Evolutionary conservation across 2,797 vertebrate genomes (phyloP), one percentile per base, ranked within the genome.

Genomic region (Danio jaintianensis): DNA sequence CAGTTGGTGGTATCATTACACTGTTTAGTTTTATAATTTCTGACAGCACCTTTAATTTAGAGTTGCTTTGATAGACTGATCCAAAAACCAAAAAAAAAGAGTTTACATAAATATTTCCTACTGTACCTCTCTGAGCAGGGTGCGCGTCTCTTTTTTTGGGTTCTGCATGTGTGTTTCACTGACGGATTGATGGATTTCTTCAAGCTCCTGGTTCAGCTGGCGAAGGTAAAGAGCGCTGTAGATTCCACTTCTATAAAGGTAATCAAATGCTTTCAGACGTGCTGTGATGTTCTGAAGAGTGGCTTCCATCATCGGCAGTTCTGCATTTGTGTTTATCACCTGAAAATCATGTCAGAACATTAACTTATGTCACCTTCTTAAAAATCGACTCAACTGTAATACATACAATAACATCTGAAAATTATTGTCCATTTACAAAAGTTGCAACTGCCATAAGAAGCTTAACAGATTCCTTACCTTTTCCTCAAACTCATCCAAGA

Each of bases 51-150:
- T 7, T 42, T 13, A 13, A 29, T 29, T 36, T 45, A 16, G 15
- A 16, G 16, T 42, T 11, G 1, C 38, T 2, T 38, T 6, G 29
- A 29, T 29, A 29, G 29, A 29, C 29, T 29, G n/a, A 29, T n/a
- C n/a, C n/a, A 29, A 29, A 29, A 29, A 29, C 29, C n/a, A n/a
- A 29, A 29, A 29, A 29, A n/a, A n/a, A n/a, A n/a, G 29, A n/a
- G n/a, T n/a, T n/a, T n/a, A n/a, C n/a, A n/a, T n/a, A n/a, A n/a
- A n/a, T n/a, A n/a, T n/a, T n/a, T n/a, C n/a, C n/a, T n/a, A n/a
- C n/a, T n/a, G 29, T 72, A 93, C 93, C 92, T 94, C 92, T 47
- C 61, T 83, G 18, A 82, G 84, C 29, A 94, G 86, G 10, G 78
- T 82, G 29, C 50, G 36, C 4, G 90, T 90, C 29, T 91, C 48